Base-by-base conservation (phyloP, 2,797 vertebrate genomes). In the Manis pentadactyla region DNA sequence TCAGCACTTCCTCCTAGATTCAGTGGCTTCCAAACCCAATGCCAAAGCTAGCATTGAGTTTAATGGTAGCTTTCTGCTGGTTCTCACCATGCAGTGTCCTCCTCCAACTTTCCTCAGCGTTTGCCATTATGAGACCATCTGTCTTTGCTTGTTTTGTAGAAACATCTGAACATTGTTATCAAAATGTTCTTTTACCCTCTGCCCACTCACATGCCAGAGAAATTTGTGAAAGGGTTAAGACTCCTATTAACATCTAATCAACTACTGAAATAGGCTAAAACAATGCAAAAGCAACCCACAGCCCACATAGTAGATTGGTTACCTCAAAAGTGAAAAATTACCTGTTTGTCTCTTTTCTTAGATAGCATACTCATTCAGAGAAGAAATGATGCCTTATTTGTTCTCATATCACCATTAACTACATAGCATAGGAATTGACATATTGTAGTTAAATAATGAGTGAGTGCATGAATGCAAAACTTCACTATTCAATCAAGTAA, bases 251-350 rank as follows among this genome's bases (percentile, higher is more conserved):
- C 51, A 29, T 49, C 18, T 55, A 46, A 46, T 2, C 5, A 4
- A 74, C 71, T 83, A 8, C 18, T 23, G 13, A 93, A 87, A 83
- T 13, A 61, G 68, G 6, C 9, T 57, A 91, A 92, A 79, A 29
- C 8, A 74, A 19, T 51, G 27, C 59, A 90, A 87, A 78, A 82
- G 12, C 10, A 31, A 75, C n/a, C 53, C 29, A 59, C 14, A 73
- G 4, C 14, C n/a, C 87, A 92, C 0, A 14, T 8, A 25, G 27
- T 78, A 83, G 46, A 57, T 4, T 61, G 51, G 71, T 25, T 2
- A 31, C 6, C 18, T 69, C 46, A 84, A 79, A 78, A 57, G 2
- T 79, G 25, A 59, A 95, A 83, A 49, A n/a, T 6, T 57, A 42
- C 1, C 0, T 14, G 37, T 55, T 37, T 61, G 5, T 73, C 21